Conservation (phyloP, 2,888 invertebrate species). For the Podabrus alpinus region DNA sequence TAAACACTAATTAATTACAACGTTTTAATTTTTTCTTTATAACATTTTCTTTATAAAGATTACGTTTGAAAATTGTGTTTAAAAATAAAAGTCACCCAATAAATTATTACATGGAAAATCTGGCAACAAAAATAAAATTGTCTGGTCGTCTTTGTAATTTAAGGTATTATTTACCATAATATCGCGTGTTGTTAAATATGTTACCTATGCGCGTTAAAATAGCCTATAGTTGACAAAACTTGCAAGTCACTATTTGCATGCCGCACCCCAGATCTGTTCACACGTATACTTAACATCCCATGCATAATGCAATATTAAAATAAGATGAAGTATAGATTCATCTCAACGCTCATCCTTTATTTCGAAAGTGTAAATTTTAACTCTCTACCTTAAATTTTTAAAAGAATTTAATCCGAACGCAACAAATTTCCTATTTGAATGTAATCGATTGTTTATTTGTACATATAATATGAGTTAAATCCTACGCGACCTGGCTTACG, state of each 20-base stretch:
- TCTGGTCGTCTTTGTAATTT: slow-evolving; percentile 26
- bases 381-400: background rate
- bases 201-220: slow-evolving; percentile 32
- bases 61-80: background rate
- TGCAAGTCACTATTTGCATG: slow-evolving; percentile 25
- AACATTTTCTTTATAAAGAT: background rate
- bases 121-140: background rate
- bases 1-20: slow-evolving; percentile 30
- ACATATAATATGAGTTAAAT: background rate
- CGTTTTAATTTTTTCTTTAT: background rate
- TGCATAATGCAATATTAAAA: slow-evolving; percentile 34
- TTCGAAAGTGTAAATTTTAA: background rate
- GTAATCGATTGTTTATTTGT: background rate
- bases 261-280: slow-evolving; percentile 28
- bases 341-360: background rate
- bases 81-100: background rate
- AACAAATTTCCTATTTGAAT: background rate
- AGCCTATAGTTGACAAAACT: slow-evolving; percentile 29
- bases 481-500: background rate
- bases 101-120: background rate
- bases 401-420: background rate
- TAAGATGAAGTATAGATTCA: slow-evolving; percentile 17
- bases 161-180: slow-evolving; percentile 33
- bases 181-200: slow-evolving; percentile 38
- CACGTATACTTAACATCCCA: slow-evolving; percentile 31